These are phyloP conservation scores for Cygnus olor DNA, from an alignment of 2,797 vertebrate genomes.

Conservation along the genomic window DNA sequence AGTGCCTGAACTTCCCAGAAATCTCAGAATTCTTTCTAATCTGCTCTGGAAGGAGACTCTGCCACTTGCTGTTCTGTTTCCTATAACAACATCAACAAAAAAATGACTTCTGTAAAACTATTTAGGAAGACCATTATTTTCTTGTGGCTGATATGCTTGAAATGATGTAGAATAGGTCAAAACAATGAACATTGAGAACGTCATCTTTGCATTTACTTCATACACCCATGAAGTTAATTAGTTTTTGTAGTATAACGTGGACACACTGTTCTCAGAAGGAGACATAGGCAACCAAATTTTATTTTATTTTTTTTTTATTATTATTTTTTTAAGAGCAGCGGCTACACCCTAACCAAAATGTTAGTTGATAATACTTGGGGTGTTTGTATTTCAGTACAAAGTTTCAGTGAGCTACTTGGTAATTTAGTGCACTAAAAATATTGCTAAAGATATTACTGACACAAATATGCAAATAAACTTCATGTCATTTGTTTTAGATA, in stretches of 20 bases:
- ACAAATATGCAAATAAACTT: background rate
- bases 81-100: background rate
- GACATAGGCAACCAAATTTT: background rate
- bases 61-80: background rate
- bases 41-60: background rate
- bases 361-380: background rate
- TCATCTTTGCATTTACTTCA: background rate
- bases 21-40: conserved; percentile 9
- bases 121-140: background rate
- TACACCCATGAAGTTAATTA: background rate
- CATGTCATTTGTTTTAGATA: background rate
- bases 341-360: background rate
- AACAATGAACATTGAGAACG: background rate
- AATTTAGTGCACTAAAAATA: background rate
- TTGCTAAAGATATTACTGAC: background rate
- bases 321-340: background rate
- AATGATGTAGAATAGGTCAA: background rate
- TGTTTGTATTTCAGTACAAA: background rate
- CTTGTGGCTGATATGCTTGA: background rate
- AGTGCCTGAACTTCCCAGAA: background rate
- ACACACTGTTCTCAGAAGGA: background rate
- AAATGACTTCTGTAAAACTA: background rate
- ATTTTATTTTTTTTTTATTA: background rate
- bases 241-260: background rate
- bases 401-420: background rate